phyloP scores from a whole-genome alignment of 1,140 invertebrate genomes.

The Sycophaga agraensis region DNA sequence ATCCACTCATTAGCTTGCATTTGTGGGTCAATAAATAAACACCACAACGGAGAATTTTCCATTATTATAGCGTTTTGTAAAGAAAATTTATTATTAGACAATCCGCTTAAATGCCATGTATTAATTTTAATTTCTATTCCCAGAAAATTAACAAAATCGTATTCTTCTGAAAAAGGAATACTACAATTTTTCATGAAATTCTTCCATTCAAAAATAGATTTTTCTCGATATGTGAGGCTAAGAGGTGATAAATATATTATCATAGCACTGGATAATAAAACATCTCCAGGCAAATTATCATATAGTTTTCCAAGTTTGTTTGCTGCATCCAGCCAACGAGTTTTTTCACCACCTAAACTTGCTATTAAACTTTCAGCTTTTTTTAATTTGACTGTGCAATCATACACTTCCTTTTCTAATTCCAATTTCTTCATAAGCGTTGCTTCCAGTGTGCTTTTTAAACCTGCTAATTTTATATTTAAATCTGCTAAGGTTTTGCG shows the following conservation, averaged over 20 bases:
- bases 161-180: slow-evolving; percentile 64
- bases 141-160: slow-evolving; percentile 61
- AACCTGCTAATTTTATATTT: slow-evolving; percentile 62
- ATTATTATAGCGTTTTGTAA: slow-evolving; percentile 72
- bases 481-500: slow-evolving; percentile 59
- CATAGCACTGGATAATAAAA: slow-evolving; percentile 66
- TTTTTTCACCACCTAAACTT: slow-evolving; percentile 71
- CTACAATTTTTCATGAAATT: slow-evolving; percentile 51
- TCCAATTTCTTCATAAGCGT: slow-evolving; percentile 61
- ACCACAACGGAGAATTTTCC: slow-evolving; percentile 59
- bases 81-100: slow-evolving; percentile 68
- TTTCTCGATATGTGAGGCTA: slow-evolving; percentile 55
- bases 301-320: slow-evolving; percentile 60
- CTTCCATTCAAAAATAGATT: slow-evolving; percentile 59
- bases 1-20: slow-evolving; percentile 73
- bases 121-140: slow-evolving; percentile 63
- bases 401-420: slow-evolving; percentile 50
- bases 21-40: slow-evolving; percentile 74
- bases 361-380: slow-evolving; percentile 67
- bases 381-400: slow-evolving; percentile 68
- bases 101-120: slow-evolving; percentile 66
- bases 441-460: slow-evolving; percentile 59
- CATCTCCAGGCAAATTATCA: slow-evolving; percentile 66
- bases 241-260: slow-evolving; percentile 69
- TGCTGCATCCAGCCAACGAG: slow-evolving; percentile 65